These are phyloP conservation scores for Phycodurus eques DNA, from an alignment of 2,113 vertebrate species.

Conservation along the genomic window DNA sequence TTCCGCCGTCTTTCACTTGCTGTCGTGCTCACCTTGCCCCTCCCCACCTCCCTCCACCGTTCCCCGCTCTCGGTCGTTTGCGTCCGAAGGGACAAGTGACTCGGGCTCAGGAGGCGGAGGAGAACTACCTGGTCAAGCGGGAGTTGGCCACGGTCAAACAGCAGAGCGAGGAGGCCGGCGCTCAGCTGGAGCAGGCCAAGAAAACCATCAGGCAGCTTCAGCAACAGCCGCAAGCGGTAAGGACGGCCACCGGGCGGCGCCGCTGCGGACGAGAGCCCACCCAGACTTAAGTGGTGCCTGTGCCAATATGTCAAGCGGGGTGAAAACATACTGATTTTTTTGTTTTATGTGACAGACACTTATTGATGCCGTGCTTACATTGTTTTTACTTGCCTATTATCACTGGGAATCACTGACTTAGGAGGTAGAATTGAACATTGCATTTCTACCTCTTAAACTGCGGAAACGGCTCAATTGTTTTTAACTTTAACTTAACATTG, in stretches of 20 bases:
- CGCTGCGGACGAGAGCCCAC: neutral
- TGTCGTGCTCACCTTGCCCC: slow-evolving; percentile 48
- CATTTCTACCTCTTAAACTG: slow-evolving; percentile 44
- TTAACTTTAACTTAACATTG: too few species aligned
- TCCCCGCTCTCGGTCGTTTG: slow-evolving; percentile 75
- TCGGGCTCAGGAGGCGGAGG: slow-evolving; percentile 98
- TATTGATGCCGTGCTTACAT: too few species aligned
- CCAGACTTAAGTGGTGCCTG: neutral
- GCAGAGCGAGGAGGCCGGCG: slow-evolving; percentile 90
- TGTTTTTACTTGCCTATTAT: too few species aligned
- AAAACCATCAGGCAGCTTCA: slow-evolving; percentile 91
- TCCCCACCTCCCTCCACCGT: slow-evolving; percentile 29
- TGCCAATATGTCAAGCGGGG: too few species aligned
- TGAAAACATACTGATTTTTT: too few species aligned
- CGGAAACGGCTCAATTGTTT: too few species aligned
- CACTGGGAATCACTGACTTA: neutral
- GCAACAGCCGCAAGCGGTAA: slow-evolving; percentile 88
- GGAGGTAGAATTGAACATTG: slow-evolving; percentile 76
- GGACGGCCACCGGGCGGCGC: slow-evolving; percentile 60
- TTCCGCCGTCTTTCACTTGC: slow-evolving; percentile 34
- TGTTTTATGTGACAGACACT: too few species aligned
- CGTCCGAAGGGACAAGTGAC: slow-evolving; percentile 99
- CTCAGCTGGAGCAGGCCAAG: slow-evolving; percentile 94
- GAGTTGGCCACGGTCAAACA: slow-evolving; percentile 97
- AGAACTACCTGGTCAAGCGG: slow-evolving; percentile 99